A percentile compares a stretch with the other conserved stretches of the same genome.
Conservation (phyloP, 1,140 invertebrate species). For the Cydia fagiglandana region DNA sequence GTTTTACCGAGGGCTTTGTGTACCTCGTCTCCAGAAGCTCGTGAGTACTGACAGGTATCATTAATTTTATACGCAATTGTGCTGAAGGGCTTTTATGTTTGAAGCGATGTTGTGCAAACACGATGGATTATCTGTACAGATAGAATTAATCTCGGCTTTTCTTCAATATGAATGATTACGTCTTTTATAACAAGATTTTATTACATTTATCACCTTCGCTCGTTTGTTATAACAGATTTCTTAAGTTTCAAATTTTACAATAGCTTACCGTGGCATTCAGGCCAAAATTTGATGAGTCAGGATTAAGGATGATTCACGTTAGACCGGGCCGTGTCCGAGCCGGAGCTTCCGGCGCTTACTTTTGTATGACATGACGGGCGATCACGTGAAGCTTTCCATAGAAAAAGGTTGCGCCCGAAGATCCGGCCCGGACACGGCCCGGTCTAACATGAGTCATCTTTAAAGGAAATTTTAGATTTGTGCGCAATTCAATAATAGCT, state of each 20-base stretch:
- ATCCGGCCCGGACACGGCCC: no score
- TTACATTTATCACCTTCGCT: conserved; percentile 11
- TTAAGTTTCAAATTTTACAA: conserved; percentile 9
- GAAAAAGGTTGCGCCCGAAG: no score
- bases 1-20: conserved; percentile 33
- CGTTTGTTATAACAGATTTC: neutral
- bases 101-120: conserved; percentile 34
- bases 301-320: no score
- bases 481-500: no score
- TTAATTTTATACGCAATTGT: conserved; percentile 58
- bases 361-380: no score
- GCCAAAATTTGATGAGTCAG: no score
- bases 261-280: neutral
- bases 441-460: no score
- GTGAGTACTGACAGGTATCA: conserved; percentile 61
- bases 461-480: no score
- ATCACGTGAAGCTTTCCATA: no score
- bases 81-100: conserved; percentile 38
- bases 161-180: conserved; percentile 31
- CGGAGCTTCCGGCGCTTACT: no score
- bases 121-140: conserved; percentile 37
- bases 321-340: no score
- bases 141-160: conserved; percentile 38
- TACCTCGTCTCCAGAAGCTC: conserved; percentile 41
- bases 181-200: conserved; percentile 11